Evolutionary conservation across 2,113 vertebrate genomes (phyloP).

Genomic region (Salminus brasiliensis): DNA sequence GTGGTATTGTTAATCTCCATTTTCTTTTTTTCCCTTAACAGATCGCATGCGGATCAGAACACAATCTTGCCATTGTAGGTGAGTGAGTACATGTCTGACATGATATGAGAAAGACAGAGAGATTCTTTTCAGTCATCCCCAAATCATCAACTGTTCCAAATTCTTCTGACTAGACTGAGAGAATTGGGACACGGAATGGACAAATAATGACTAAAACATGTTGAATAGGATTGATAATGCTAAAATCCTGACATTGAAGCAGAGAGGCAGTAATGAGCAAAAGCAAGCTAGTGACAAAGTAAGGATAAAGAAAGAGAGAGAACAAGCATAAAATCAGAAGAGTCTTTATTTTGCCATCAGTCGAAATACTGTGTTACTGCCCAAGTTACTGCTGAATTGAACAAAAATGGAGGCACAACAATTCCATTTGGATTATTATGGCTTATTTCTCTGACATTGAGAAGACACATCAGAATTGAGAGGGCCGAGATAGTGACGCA

Average conservation of each 20-base stretch:
- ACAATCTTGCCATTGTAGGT: conserved; percentile 91
- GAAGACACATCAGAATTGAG: neutral
- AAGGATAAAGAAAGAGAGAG: neutral
- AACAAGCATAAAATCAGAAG: neutral
- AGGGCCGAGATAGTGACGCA: neutral
- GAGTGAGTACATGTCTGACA: conserved; percentile 77
- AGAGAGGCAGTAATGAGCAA: too few species aligned
- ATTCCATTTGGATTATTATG: conserved; percentile 27
- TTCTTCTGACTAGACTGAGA: too few species aligned
- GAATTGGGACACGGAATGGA: too few species aligned
- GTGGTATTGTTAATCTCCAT: neutral
- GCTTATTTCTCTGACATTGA: conserved; percentile 41
- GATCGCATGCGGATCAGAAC: conserved; percentile 94
- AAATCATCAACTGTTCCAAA: too few species aligned
- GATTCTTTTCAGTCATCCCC: too few species aligned
- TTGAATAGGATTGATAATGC: too few species aligned
- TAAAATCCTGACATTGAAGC: too few species aligned
- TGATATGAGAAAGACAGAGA: too few species aligned
- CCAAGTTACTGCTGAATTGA: conserved; percentile 3
- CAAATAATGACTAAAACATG: too few species aligned
- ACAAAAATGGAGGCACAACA: neutral
- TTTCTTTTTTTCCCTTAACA: conserved; percentile 62
- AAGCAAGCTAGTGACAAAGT: neutral
- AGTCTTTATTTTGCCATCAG: neutral
- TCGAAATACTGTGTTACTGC: conserved; percentile 1